Conservation (phyloP, 2,888 invertebrate genomes). For the Malthinus seriepunctatus region DNA sequence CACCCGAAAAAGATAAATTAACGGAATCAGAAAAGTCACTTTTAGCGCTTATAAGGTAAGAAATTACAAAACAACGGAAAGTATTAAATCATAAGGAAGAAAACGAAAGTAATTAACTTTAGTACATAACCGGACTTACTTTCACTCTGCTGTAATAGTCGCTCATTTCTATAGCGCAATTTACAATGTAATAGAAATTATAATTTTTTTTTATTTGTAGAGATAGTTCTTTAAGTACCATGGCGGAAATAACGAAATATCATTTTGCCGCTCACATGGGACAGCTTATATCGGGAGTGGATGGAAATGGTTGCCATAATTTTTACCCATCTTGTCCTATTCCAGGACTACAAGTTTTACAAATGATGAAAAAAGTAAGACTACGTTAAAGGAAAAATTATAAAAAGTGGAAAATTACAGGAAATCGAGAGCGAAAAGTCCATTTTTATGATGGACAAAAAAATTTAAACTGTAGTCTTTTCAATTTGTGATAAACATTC, state of each 20-base stretch:
- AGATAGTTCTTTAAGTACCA: conserved; percentile 65
- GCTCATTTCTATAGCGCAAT: conserved; percentile 3
- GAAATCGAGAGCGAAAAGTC: no score
- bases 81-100: conserved; percentile 23
- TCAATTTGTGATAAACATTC: no score
- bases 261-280: conserved; percentile 73
- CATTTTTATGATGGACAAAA: no score
- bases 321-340: conserved; percentile 69
- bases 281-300: conserved; percentile 66
- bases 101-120: conserved; percentile 42
- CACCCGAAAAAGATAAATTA: conserved; percentile 62
- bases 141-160: conserved; percentile 33
- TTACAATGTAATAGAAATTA: conserved; percentile 2
- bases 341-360: conserved; percentile 64
- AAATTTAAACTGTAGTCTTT: no score
- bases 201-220: conserved; percentile 49
- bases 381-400: conserved; percentile 43
- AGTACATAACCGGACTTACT: conserved; percentile 36
- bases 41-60: conserved; percentile 64
- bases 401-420: no score
- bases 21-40: conserved; percentile 65
- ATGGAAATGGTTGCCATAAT: conserved; percentile 69
- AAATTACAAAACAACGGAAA: conserved; percentile 15
- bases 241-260: conserved; percentile 66
- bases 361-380: conserved; percentile 65